Conservation (phyloP, 2,888 invertebrate species). For the Drosophila robusta region DNA sequence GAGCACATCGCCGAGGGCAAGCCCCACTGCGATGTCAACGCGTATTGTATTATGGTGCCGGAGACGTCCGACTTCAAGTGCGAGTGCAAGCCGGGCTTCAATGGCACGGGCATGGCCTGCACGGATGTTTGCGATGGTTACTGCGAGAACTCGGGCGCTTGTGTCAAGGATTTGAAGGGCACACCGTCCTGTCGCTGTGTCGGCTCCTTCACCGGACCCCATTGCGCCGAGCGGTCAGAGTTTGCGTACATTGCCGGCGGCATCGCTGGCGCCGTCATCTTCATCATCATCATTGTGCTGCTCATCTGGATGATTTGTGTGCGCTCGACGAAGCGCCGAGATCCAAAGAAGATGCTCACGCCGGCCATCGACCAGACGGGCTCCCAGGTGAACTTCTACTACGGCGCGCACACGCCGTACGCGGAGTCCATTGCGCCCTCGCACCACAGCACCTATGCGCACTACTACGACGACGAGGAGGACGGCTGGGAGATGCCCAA, state of each 20-base stretch:
- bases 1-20: conserved; percentile 91
- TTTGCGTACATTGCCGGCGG: conserved; percentile 98
- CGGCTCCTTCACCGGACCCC: conserved; percentile 95
- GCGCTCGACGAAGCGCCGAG: conserved; percentile 93
- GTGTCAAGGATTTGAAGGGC: conserved; percentile 93
- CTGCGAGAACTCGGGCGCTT: conserved; percentile 96
- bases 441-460: conserved; percentile 97
- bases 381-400: conserved; percentile 98
- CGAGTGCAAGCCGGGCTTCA: conserved; percentile 96
- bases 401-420: conserved; percentile 97
- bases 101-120: conserved; percentile 93
- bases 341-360: conserved; percentile 95
- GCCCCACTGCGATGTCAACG: conserved; percentile 94
- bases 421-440: conserved; percentile 98
- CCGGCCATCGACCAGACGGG: conserved; percentile 96
- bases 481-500: conserved; percentile 99
- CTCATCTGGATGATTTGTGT: conserved; percentile 99
- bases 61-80: conserved; percentile 95
- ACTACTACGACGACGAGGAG: conserved; percentile 97
- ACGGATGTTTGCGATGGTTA: conserved; percentile 92
- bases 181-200: conserved; percentile 95
- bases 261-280: conserved; percentile 96
- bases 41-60: conserved; percentile 93
- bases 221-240: conserved; percentile 96
- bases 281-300: conserved; percentile 95